A percentile compares a stretch with the other conserved stretches of the same genome.
These are phyloP conservation scores for Aegithalos caudatus DNA, from an alignment of 2,113 vertebrate genomes.

Conservation along the genomic window DNA sequence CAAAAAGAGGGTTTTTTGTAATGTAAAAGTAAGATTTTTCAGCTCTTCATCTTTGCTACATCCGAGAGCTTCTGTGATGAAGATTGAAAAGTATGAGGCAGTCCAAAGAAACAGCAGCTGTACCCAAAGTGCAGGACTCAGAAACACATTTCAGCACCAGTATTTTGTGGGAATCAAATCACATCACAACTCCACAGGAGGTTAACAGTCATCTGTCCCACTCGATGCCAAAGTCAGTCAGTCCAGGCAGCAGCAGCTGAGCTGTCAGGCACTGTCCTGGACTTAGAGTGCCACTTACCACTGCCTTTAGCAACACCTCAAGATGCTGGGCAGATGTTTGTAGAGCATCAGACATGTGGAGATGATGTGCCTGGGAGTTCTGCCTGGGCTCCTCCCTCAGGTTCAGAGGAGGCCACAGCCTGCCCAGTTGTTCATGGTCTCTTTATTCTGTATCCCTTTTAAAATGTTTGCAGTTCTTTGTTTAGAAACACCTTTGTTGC, in stretches of 20 bases:
- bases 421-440: neutral
- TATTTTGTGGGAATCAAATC: neutral
- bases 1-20: neutral
- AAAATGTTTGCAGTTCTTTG: neutral
- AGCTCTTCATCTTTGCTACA: neutral
- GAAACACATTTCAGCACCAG: neutral
- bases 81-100: neutral
- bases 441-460: neutral
- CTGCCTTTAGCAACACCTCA: neutral
- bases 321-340: neutral
- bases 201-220: neutral
- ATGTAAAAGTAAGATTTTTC: neutral
- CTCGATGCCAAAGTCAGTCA: neutral
- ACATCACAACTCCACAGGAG: neutral
- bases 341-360: neutral
- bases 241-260: neutral
- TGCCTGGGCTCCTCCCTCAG: neutral
- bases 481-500: neutral
- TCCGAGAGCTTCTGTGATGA: neutral
- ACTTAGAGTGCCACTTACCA: rapidly evolving
- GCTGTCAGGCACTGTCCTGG: neutral
- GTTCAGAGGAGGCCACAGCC: neutral
- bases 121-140: neutral
- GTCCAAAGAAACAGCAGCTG: neutral
- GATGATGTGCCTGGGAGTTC: neutral